A percentile compares a stretch with the other conserved stretches of the same genome.
phyloP scores from a whole-genome alignment of 2,113 vertebrate species.

The Anolis carolinensis region DNA sequence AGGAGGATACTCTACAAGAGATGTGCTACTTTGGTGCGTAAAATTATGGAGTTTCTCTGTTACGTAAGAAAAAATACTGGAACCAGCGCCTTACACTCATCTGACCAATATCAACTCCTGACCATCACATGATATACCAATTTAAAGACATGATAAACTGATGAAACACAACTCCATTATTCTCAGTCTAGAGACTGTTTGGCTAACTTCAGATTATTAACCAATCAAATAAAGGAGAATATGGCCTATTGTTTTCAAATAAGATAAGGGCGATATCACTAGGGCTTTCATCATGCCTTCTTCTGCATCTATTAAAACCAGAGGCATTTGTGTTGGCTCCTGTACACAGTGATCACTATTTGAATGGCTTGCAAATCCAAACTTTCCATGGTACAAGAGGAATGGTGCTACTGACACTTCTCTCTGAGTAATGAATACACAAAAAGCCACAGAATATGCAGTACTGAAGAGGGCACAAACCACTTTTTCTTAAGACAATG shows the following conservation, averaged over 20 bases:
- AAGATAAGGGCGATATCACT: constrained; percentile 17
- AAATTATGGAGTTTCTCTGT: not conserved
- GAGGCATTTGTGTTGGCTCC: not conserved
- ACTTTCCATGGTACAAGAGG: not conserved
- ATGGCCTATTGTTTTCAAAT: constrained; percentile 40
- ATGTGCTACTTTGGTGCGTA: not conserved
- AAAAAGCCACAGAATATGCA: constrained; percentile 49
- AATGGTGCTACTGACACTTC: not conserved
- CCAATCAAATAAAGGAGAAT: constrained; percentile 35
- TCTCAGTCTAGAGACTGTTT: not conserved
- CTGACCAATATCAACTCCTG: not conserved
- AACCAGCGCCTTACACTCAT: not conserved
- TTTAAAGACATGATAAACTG: fast-evolving
- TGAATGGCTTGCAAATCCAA: not conserved
- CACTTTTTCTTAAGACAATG: constrained; percentile 14
- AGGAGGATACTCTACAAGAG: not conserved
- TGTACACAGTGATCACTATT: not conserved
- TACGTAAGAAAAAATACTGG: not conserved
- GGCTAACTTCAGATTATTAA: constrained; percentile 2
- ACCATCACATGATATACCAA: not conserved
- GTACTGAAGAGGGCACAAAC: not conserved
- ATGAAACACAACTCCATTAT: not conserved
- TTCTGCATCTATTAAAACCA: not conserved
- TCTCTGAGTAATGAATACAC: not conserved
- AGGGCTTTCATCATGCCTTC: not conserved